Conservation (phyloP, 2,888 invertebrate genomes). For the Drosophila infuscata region DNA sequence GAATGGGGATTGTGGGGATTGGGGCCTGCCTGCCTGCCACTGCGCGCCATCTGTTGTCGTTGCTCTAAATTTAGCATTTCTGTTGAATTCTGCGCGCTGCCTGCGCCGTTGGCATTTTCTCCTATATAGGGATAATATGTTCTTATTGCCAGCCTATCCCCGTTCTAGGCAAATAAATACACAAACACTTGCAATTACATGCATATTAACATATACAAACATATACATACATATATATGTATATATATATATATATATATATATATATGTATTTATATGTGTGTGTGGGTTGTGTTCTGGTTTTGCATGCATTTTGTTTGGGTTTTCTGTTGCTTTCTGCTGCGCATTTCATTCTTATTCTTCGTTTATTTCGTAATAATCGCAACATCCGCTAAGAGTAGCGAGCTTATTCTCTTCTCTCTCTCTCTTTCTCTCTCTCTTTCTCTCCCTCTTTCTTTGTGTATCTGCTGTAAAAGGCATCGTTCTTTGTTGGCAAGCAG, state of each 20-base stretch:
- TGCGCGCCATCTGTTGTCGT: conserved; percentile 34
- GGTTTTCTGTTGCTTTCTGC: conserved; percentile 32
- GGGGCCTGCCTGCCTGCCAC: conserved; percentile 34
- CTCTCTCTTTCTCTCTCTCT: not conserved
- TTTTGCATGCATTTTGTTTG: conserved; percentile 53
- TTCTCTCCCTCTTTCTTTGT: not conserved
- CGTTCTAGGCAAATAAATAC: conserved; percentile 28
- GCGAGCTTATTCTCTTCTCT: not conserved
- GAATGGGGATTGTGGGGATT: conserved; percentile 11
- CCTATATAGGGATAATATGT: conserved; percentile 70
- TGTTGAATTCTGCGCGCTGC: conserved; percentile 62
- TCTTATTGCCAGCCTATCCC: conserved; percentile 36
- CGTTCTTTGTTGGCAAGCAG: conserved; percentile 54
- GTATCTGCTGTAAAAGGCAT: conserved; percentile 12
- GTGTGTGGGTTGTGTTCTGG: conserved; percentile 21
- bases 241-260: conserved; percentile 2
- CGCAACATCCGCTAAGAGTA: conserved; percentile 65
- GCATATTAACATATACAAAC: conserved; percentile 1
- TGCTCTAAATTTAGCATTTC: conserved; percentile 78
- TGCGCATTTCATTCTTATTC: conserved; percentile 62
- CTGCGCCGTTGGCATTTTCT: conserved; percentile 68
- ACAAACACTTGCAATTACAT: conserved; percentile 11
- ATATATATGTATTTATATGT: not conserved
- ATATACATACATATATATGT: not conserved
- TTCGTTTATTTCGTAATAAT: conserved; percentile 77